Evolutionary conservation across 2,888 invertebrate genomes (phyloP).

Genomic region (Geophilus truncorum): DNA sequence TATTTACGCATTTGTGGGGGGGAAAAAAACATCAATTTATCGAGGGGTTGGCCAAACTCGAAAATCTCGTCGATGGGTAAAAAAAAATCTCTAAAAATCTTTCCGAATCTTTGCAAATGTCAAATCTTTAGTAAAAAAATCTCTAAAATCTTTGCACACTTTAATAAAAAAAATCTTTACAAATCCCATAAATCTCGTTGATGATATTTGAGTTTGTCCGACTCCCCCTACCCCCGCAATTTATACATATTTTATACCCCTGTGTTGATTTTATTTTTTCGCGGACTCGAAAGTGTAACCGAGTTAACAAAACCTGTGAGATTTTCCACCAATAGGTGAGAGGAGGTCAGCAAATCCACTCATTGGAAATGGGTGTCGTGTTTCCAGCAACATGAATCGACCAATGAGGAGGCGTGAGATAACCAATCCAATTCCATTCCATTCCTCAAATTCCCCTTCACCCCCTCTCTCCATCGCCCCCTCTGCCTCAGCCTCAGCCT

Average conservation of each 20-base stretch:
- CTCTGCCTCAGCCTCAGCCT: background rate
- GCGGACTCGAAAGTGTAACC: background rate
- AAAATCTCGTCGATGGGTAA: too few relatives aligned
- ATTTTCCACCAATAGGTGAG: constrained; percentile 9
- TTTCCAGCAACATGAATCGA: constrained; percentile 16
- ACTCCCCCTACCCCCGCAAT: too few relatives aligned
- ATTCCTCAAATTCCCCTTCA: background rate
- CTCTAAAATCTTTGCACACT: too few relatives aligned
- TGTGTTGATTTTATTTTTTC: background rate
- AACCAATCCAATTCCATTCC: constrained; percentile 20
- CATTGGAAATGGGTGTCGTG: constrained; percentile 16
- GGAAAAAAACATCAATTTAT: too few relatives aligned
- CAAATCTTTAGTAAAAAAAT: too few relatives aligned
- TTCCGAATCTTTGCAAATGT: too few relatives aligned
- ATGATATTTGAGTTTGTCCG: too few relatives aligned
- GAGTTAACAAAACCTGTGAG: background rate
- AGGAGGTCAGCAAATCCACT: constrained; percentile 16
- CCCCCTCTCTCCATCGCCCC: background rate
- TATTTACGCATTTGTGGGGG: too few relatives aligned
- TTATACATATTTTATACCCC: background rate
- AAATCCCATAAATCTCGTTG: too few relatives aligned
- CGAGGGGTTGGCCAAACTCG: too few relatives aligned
- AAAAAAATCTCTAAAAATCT: too few relatives aligned
- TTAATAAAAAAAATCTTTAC: too few relatives aligned
- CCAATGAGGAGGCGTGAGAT: constrained; percentile 20